A percentile compares a stretch with the other conserved stretches of the same genome.
These are phyloP conservation scores for Galleria mellonella DNA, from an alignment of 1,140 invertebrate species.

Conservation along the genomic window DNA sequence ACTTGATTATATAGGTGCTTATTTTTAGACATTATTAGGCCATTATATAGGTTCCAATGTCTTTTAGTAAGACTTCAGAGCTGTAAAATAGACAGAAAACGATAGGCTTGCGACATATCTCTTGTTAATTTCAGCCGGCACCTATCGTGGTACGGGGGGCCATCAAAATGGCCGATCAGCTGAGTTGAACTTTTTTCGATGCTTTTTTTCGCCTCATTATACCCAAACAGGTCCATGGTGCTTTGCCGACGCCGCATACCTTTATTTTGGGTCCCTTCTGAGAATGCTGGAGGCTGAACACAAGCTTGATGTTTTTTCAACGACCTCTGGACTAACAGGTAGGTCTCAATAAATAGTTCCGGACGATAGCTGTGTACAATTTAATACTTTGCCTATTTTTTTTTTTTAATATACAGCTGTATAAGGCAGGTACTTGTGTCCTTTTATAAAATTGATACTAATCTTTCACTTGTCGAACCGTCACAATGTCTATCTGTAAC, in stretches of 20 bases:
- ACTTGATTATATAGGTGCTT: too few species aligned
- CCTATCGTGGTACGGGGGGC: conserved; percentile 34
- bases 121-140: background rate
- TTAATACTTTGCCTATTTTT: background rate
- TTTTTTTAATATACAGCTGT: background rate
- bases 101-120: background rate
- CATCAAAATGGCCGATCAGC: conserved; percentile 47
- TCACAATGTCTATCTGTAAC: too few species aligned
- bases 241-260: conserved; percentile 1
- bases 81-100: background rate
- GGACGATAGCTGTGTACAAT: background rate
- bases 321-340: background rate
- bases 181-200: conserved; percentile 39
- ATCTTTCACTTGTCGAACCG: too few species aligned
- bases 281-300: background rate
- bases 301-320: background rate
- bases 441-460: too few species aligned
- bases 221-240: background rate
- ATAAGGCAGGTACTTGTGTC: background rate
- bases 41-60: too few species aligned
- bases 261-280: conserved; percentile 1
- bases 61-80: too few species aligned
- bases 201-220: conserved; percentile 33
- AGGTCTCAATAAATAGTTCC: conserved; percentile 3
- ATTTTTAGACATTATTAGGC: too few species aligned